Percentiles rank a stretch among this genome's conserved stretches.
Conservation (phyloP, 2,888 invertebrate species). For the Andrena marginata region DNA sequence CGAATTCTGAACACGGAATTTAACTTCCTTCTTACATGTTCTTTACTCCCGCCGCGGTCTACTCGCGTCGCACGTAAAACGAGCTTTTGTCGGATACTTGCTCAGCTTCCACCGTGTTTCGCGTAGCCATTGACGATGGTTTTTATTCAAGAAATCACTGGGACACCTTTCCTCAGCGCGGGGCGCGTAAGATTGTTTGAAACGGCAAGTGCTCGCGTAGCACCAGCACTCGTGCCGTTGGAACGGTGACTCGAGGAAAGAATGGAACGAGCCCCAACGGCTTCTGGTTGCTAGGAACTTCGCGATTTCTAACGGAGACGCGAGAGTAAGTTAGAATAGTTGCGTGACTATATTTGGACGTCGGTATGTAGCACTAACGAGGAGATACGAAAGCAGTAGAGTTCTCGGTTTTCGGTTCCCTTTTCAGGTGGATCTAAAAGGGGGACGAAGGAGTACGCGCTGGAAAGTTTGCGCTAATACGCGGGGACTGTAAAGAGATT, state of each 20-base stretch:
- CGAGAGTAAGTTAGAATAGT: no score
- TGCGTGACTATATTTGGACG: not conserved
- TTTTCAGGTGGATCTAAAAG: not conserved
- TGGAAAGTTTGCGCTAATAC: not conserved
- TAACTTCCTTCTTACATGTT: conserved; percentile 29
- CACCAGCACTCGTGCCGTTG: no score
- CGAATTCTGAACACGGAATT: conserved; percentile 61
- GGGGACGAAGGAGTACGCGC: not conserved
- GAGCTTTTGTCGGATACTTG: conserved; percentile 21
- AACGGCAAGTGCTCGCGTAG: no score
- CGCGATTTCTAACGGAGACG: no score
- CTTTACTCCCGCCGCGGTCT: conserved; percentile 18
- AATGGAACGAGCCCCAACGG: no score
- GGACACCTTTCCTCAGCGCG: no score
- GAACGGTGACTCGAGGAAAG: no score
- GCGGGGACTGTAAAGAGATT: not conserved
- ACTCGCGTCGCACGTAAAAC: conserved; percentile 23
- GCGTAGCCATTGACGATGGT: conserved; percentile 16
- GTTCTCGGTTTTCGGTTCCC: not conserved
- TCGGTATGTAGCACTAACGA: not conserved
- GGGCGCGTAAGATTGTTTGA: no score
- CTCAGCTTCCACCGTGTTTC: conserved; percentile 35
- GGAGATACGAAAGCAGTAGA: not conserved
- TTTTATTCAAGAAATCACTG: not conserved
- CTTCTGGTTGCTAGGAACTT: no score